Evolutionary conservation across 2,797 vertebrate genomes (phyloP).

Genomic region (Orientallactaga sibirica): DNA sequence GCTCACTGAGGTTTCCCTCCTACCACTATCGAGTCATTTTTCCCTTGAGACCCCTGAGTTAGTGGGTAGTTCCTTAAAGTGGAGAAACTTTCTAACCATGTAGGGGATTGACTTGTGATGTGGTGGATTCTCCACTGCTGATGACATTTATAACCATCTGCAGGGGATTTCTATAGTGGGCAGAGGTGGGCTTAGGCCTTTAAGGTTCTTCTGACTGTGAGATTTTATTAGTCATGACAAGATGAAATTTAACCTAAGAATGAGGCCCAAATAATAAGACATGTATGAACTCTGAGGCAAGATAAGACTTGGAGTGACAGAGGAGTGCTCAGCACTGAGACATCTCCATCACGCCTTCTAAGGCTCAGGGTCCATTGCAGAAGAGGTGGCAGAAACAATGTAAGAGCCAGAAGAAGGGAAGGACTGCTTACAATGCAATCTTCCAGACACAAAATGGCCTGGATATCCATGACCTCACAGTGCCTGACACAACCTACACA

Average conservation of each 20-base stretch:
- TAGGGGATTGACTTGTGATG: conserved; percentile 25
- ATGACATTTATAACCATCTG: not conserved
- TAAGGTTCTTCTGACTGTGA: conserved; percentile 43
- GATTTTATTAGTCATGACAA: conserved; percentile 62
- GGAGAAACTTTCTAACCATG: conserved; percentile 61
- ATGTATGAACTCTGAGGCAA: not conserved
- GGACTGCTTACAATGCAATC: too few relatives aligned
- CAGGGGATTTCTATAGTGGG: conserved; percentile 66
- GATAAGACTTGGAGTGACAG: not conserved
- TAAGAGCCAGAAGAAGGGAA: too few relatives aligned
- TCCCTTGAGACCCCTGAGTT: not conserved
- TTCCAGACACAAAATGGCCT: too few relatives aligned
- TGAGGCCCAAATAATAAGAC: not conserved
- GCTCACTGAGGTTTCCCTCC: conserved; percentile 28
- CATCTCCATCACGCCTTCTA: too few relatives aligned
- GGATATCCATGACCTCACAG: too few relatives aligned
- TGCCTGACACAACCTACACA: too few relatives aligned
- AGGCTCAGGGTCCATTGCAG: too few relatives aligned
- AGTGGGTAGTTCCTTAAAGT: conserved; percentile 58
- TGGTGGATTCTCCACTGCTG: conserved; percentile 23
- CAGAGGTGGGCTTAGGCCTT: not conserved
- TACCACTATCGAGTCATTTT: conserved; percentile 63
- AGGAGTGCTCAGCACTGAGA: too few relatives aligned
- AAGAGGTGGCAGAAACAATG: too few relatives aligned
- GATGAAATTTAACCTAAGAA: not conserved